These are phyloP conservation scores for Hoplodrina ambigua DNA, from an alignment of 2,888 invertebrate genomes.

Conservation along the genomic window DNA sequence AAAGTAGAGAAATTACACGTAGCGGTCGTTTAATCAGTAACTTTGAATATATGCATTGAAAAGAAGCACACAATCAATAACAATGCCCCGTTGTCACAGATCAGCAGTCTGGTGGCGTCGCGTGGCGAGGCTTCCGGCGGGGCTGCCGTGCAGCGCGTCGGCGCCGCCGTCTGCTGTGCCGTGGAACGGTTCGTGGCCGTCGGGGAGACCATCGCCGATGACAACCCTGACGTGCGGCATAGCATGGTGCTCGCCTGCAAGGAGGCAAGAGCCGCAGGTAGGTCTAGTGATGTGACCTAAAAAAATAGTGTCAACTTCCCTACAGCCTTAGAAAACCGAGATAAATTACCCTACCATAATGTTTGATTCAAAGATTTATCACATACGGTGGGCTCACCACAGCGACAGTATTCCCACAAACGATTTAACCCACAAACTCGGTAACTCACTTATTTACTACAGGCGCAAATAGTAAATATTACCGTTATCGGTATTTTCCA, in stretches of 20 bases:
- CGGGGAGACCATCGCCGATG: conserved; percentile 99
- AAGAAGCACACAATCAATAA: conserved; percentile 6
- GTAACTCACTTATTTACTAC: conserved; percentile 10
- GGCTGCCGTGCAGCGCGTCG: conserved; percentile 95
- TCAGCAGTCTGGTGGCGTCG: conserved; percentile 97
- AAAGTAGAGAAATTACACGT: no score
- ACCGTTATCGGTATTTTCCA: conserved; percentile 21
- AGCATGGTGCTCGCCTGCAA: conserved; percentile 99
- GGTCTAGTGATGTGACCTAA: conserved; percentile 61
- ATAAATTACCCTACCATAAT: neutral
- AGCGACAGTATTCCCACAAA: conserved; percentile 1
- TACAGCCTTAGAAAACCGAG: neutral
- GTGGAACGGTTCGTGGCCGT: conserved; percentile 99
- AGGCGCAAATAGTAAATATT: conserved; percentile 15
- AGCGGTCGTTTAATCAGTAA: no score
- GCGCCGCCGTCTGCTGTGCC: conserved; percentile 98
- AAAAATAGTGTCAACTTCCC: no score
- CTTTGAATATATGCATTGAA: no score
- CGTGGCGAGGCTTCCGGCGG: conserved; percentile 92
- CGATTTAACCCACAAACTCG: neutral
- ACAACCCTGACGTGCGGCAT: conserved; percentile 98
- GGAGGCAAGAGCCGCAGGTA: conserved; percentile 98
- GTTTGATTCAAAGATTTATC: neutral
- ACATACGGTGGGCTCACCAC: neutral
- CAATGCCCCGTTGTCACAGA: conserved; percentile 78